Percentiles rank a stretch among this genome's conserved stretches.
phyloP scores from a whole-genome alignment of 30 jellyfish, hydroid and myxozoan species.

The Pelagia noctiluca region DNA sequence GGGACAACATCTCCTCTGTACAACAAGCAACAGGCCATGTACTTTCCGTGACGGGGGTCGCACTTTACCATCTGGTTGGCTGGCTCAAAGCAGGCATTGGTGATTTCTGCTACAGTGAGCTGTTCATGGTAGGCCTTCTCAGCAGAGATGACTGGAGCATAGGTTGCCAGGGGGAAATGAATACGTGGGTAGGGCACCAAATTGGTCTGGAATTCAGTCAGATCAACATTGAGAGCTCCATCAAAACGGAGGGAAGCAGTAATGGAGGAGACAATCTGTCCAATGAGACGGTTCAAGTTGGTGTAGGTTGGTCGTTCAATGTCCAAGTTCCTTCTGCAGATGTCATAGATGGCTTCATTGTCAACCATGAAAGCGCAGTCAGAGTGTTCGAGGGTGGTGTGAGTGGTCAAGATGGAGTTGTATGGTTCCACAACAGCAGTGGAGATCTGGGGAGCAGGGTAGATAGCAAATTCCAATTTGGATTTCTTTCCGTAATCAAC shows the following conservation, averaged over 20 bases:
- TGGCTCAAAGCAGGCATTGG: conserved; percentile 98
- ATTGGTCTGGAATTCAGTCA: conserved; percentile 94
- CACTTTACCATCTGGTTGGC: conserved; percentile 98
- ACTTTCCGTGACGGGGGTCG: conserved; percentile 97
- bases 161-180: conserved; percentile 95
- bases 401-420: conserved; percentile 93
- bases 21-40: conserved; percentile 98
- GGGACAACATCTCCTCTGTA: conserved; percentile 98
- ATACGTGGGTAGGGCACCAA: conserved; percentile 98
- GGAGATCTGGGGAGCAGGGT: conserved; percentile 98
- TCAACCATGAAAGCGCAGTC: conserved; percentile 94
- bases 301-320: conserved; percentile 93
- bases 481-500: conserved; percentile 96
- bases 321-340: conserved; percentile 89
- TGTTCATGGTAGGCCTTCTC: conserved; percentile 96
- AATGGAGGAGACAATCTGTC: conserved; percentile 88
- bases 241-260: conserved; percentile 96
- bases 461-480: conserved; percentile 90
- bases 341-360: conserved; percentile 95
- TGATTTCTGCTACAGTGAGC: conserved; percentile 92
- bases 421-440: conserved; percentile 98
- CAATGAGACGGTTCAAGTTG: conserved; percentile 89
- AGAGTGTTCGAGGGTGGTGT: conserved; percentile 92
- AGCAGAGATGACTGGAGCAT: conserved; percentile 93
- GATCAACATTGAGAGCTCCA: conserved; percentile 95